Percentiles rank a stretch among this genome's conserved stretches.
phyloP scores from a whole-genome alignment of 2,888 invertebrate genomes.

The Drosophila mimica region DNA sequence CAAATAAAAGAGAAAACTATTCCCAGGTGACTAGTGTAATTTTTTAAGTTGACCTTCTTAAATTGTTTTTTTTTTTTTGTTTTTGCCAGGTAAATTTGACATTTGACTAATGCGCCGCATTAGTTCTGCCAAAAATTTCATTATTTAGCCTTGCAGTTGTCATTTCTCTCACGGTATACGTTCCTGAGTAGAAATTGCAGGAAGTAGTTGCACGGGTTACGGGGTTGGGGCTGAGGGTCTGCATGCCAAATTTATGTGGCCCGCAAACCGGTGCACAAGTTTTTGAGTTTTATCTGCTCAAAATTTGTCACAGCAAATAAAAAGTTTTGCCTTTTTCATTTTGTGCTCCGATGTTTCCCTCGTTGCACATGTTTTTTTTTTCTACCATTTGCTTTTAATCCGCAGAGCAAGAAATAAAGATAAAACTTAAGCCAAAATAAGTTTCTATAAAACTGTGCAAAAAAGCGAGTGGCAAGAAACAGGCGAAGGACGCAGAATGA shows the following conservation, averaged over 20 bases:
- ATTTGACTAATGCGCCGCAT: constrained; percentile 75
- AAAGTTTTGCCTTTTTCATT: constrained; percentile 70
- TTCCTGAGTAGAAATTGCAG: constrained; percentile 15
- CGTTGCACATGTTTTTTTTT: constrained; percentile 11
- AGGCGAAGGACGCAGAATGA: constrained; percentile 1
- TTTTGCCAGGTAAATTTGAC: constrained; percentile 63
- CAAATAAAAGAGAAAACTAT: neutral
- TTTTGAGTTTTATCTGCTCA: constrained; percentile 72
- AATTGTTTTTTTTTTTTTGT: constrained; percentile 49
- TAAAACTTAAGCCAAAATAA: constrained; percentile 76
- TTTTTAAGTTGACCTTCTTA: constrained; percentile 34
- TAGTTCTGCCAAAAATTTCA: constrained; percentile 75
- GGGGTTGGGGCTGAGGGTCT: constrained; percentile 27
- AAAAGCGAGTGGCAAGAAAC: constrained; percentile 17
- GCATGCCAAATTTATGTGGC: constrained; percentile 64
- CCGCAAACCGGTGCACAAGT: constrained; percentile 62
- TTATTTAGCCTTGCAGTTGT: constrained; percentile 62
- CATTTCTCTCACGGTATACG: constrained; percentile 37
- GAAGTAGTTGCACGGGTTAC: neutral
- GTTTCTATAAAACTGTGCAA: constrained; percentile 60
- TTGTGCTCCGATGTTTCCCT: constrained; percentile 33
- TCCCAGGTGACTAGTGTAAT: constrained; percentile 26
- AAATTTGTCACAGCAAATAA: constrained; percentile 79
- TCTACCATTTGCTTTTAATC: constrained; percentile 62
- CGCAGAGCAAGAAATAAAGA: constrained; percentile 69